These are phyloP conservation scores for Ictidomys tridecemlineatus DNA, from an alignment of 2,113 vertebrate genomes.

Conservation along the genomic window DNA sequence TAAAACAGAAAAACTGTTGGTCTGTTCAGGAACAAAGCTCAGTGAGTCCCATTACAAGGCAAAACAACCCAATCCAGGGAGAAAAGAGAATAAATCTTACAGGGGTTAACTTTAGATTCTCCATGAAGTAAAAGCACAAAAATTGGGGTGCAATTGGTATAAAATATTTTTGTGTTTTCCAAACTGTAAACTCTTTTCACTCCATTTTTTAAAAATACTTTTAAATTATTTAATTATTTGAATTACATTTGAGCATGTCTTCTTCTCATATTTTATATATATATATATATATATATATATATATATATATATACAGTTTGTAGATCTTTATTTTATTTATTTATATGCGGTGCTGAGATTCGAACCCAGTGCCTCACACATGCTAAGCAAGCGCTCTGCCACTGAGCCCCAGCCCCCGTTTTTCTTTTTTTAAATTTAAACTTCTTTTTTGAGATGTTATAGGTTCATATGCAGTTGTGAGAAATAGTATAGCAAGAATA, in stretches of 20 bases:
- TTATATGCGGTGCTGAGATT: too few species aligned
- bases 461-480: neutral
- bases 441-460: constrained; percentile 41
- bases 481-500: neutral
- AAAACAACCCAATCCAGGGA: neutral
- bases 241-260: neutral
- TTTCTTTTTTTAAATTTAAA: neutral
- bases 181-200: neutral
- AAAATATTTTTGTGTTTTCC: neutral
- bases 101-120: neutral
- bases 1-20: neutral
- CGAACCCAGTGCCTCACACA: too few species aligned
- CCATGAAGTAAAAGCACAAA: neutral
- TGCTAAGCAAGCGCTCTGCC: too few species aligned
- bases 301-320: too few species aligned
- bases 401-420: too few species aligned
- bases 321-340: too few species aligned
- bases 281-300: too few species aligned
- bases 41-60: neutral
- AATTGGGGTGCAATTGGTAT: neutral
- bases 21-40: neutral
- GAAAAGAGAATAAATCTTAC: neutral
- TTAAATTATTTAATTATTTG: too few species aligned
- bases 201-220: neutral
- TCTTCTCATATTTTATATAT: neutral